A percentile compares a stretch with the other conserved stretches of the same genome.
These are phyloP conservation scores for Brachionus angularis DNA, from an alignment of 1,140 invertebrate species.

Conservation along the genomic window DNA sequence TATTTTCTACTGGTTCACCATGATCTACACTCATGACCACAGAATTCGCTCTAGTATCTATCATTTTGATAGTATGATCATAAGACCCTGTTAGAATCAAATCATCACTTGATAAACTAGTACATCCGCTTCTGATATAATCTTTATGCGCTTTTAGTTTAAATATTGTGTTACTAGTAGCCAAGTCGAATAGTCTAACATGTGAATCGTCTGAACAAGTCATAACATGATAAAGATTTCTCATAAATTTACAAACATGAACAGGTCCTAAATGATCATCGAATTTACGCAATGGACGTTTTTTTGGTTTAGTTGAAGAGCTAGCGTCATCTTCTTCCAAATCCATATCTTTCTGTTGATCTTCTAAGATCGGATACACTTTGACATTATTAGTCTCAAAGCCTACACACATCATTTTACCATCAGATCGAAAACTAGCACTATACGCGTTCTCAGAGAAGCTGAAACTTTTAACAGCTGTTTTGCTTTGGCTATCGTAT, in stretches of 20 bases:
- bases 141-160: conserved; percentile 68
- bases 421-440: conserved; percentile 76
- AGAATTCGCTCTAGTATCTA: conserved; percentile 70
- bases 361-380: conserved; percentile 72
- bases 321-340: conserved; percentile 48
- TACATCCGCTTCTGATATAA: conserved; percentile 53
- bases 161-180: conserved; percentile 68
- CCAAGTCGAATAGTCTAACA: conserved; percentile 81
- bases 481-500: conserved; percentile 81
- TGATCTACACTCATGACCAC: conserved; percentile 75
- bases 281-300: conserved; percentile 21
- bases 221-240: conserved; percentile 71
- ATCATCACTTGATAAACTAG: conserved; percentile 50
- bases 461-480: conserved; percentile 76
- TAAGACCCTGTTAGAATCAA: conserved; percentile 69
- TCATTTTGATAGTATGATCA: conserved; percentile 82
- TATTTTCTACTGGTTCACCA: conserved; percentile 80
- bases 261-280: conserved; percentile 59
- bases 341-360: conserved; percentile 66
- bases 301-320: conserved; percentile 28
- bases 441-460: conserved; percentile 82
- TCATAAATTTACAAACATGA: conserved; percentile 76
- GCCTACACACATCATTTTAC: conserved; percentile 74
- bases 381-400: conserved; percentile 79
- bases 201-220: conserved; percentile 91